Evolutionary conservation across 2,113 vertebrate species (phyloP).

Genomic region (Calyptomena viridis): DNA sequence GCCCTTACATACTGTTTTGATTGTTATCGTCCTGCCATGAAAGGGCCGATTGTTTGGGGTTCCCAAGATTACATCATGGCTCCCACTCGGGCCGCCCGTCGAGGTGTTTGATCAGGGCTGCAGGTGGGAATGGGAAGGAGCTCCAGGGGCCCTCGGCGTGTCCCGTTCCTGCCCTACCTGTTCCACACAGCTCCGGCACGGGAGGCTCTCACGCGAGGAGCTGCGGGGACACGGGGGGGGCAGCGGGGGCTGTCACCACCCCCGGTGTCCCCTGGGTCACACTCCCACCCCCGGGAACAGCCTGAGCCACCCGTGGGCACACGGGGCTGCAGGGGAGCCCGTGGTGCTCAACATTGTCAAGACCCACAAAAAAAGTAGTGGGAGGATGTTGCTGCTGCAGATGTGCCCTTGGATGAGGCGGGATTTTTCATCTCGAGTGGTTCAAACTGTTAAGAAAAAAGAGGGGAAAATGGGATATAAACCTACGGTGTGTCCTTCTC

Average conservation of each 20-base stretch:
- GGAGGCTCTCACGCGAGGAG: not conserved
- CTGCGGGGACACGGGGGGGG: fast-evolving
- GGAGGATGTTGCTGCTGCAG: not conserved
- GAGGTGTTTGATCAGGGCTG: slow-evolving; percentile 70
- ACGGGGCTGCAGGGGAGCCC: not conserved
- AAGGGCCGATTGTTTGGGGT: slow-evolving; percentile 73
- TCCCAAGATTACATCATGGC: slow-evolving; percentile 62
- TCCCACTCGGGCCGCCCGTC: slow-evolving; percentile 61
- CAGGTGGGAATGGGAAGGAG: slow-evolving; percentile 78
- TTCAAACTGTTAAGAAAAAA: not conserved
- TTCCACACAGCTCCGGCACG: not conserved
- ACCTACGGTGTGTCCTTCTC: not conserved
- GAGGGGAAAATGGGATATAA: not conserved
- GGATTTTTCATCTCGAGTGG: not conserved
- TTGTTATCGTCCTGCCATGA: slow-evolving; percentile 74
- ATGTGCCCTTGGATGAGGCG: fast-evolving
- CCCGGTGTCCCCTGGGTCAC: fast-evolving
- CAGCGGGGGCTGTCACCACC: fast-evolving
- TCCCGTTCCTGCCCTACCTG: slow-evolving; percentile 63
- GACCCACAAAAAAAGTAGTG: not conserved
- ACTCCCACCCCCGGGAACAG: not conserved
- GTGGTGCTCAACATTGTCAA: fast-evolving
- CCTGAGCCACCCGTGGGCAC: not conserved
- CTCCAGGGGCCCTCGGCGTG: slow-evolving; percentile 9
- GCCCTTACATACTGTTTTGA: slow-evolving; percentile 72